These are phyloP conservation scores for Amphipyra tragopoginis DNA, from an alignment of 2,888 invertebrate species.

Conservation along the genomic window DNA sequence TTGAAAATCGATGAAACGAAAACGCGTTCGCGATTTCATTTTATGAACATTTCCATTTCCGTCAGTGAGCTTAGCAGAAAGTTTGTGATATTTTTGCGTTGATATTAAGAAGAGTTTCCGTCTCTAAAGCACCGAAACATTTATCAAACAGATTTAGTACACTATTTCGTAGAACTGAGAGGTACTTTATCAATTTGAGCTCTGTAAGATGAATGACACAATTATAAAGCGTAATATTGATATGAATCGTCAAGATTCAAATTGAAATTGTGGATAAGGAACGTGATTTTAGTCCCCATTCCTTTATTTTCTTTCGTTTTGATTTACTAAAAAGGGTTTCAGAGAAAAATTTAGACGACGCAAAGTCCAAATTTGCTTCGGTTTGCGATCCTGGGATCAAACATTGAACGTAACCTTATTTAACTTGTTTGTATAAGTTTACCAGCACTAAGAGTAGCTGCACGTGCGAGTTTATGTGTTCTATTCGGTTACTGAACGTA, in stretches of 20 bases:
- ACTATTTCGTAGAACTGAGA: constrained; percentile 11
- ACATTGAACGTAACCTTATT: constrained; percentile 31
- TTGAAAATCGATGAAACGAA: constrained; percentile 43
- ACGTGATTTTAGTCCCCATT: constrained; percentile 3
- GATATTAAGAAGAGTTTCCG: constrained; percentile 2
- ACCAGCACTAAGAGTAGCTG: constrained; percentile 25
- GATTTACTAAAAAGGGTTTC: constrained; percentile 5
- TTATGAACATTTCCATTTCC: constrained; percentile 13
- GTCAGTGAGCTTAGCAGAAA: constrained; percentile 1
- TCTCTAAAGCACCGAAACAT: constrained; percentile 12
- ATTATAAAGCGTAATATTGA: constrained; percentile 8
- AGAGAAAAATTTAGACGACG: not conserved
- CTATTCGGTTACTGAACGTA: constrained; percentile 48
- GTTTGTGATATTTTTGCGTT: constrained; percentile 15
- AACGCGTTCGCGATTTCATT: constrained; percentile 23
- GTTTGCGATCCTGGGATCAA: constrained; percentile 10
- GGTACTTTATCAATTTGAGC: constrained; percentile 8
- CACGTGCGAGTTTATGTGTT: constrained; percentile 51
- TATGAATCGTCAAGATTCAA: constrained; percentile 14
- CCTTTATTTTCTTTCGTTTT: constrained; percentile 7
- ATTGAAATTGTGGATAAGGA: constrained; percentile 3
- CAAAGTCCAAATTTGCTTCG: not conserved
- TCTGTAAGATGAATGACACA: constrained; percentile 11
- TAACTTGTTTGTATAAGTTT: constrained; percentile 42
- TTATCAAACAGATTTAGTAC: constrained; percentile 30